Percentiles rank a stretch among this genome's conserved stretches.
Conservation (phyloP, 1,140 invertebrate genomes). For the Saccostrea glomerata region DNA sequence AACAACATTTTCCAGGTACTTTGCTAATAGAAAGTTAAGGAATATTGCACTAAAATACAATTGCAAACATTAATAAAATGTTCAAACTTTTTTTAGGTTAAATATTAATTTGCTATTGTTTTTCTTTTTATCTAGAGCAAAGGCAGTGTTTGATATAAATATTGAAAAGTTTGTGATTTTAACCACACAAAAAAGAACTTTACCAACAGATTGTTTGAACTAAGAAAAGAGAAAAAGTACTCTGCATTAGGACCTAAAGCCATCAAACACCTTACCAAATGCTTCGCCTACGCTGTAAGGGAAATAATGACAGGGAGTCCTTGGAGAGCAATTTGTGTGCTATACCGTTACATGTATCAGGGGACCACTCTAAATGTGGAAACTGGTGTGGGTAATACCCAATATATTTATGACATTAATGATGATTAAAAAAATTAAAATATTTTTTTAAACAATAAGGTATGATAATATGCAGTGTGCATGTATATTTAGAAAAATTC, state of each 20-base stretch:
- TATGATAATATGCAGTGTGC: background rate
- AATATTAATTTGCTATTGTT: background rate
- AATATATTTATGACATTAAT: background rate
- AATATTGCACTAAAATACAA: background rate
- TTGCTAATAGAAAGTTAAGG: background rate
- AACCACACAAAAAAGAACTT: conserved; percentile 49
- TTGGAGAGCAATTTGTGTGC: background rate
- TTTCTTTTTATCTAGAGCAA: background rate
- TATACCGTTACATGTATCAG: conserved; percentile 41
- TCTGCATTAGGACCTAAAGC: background rate
- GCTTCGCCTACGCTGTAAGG: conserved; percentile 43
- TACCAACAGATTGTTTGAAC: conserved; percentile 23
- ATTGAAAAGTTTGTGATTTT: conserved; percentile 15
- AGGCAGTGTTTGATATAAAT: background rate
- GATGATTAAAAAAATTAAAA: background rate
- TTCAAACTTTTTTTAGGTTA: background rate
- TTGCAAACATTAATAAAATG: background rate
- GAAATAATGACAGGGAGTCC: background rate
- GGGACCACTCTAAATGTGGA: conserved; percentile 34
- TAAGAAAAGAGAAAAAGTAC: conserved; percentile 39
- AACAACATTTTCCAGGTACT: conserved; percentile 47
- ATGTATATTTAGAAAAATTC: background rate
- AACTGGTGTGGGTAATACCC: background rate
- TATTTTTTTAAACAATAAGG: no score
- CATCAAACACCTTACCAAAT: conserved; percentile 37